These are phyloP conservation scores for Crotalus horridus DNA, from an alignment of 2,113 vertebrate genomes.

Conservation along the genomic window DNA sequence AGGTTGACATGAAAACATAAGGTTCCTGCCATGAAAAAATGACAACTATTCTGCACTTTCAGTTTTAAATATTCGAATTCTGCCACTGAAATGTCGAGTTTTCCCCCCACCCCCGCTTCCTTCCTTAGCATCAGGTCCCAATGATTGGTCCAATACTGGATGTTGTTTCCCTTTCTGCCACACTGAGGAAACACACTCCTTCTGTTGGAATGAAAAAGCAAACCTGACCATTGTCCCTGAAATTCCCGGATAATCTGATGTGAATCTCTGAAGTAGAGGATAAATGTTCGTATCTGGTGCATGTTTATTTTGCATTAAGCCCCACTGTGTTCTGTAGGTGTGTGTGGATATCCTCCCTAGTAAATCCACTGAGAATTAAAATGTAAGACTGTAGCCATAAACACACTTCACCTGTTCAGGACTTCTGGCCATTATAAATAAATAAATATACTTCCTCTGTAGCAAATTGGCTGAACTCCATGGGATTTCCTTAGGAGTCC, in stretches of 20 bases:
- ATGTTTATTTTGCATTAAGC: background rate
- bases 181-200: background rate
- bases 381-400: background rate
- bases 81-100: background rate
- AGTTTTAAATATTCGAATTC: background rate
- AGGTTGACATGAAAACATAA: background rate
- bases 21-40: background rate
- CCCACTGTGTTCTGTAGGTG: background rate
- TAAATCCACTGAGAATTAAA: background rate
- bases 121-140: background rate
- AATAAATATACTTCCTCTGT: background rate
- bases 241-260: background rate
- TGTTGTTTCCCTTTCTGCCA: no score
- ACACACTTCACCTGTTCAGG: background rate
- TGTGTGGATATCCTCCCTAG: background rate
- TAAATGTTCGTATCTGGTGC: background rate
- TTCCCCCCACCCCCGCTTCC: rapidly evolving
- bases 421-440: background rate
- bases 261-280: background rate
- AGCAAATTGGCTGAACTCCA: background rate
- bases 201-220: background rate
- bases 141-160: background rate
- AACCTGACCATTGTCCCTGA: background rate
- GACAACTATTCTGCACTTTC: background rate
- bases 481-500: background rate